These are phyloP conservation scores for Brachypalpus laphriformis DNA, from an alignment of 2,888 invertebrate species.

Conservation along the genomic window DNA sequence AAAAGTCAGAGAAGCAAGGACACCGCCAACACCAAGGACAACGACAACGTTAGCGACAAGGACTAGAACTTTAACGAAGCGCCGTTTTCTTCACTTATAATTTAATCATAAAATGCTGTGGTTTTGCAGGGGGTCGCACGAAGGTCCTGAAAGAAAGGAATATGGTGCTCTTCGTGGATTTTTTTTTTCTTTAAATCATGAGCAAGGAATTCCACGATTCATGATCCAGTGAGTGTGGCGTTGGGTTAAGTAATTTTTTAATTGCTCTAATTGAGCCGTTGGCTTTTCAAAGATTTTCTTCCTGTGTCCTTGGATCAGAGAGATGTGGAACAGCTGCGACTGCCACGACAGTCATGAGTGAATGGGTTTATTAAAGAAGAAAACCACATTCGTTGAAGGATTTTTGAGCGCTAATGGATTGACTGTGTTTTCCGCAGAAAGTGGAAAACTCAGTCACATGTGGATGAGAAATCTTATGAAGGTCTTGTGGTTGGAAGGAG, in stretches of 20 bases:
- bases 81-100: slow-evolving; percentile 33
- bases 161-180: not conserved
- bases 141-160: not conserved
- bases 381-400: not conserved
- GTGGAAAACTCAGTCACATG: not conserved
- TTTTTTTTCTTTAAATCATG: not conserved
- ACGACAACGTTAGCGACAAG: not conserved
- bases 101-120: slow-evolving; percentile 52
- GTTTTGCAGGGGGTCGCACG: not conserved
- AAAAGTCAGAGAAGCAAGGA: not conserved
- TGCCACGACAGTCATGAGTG: not conserved
- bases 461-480: not conserved
- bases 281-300: not conserved
- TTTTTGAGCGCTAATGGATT: not conserved
- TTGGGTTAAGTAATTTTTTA: slow-evolving; percentile 37
- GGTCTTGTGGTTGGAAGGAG: too few relatives aligned
- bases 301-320: not conserved
- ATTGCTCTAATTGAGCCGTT: slow-evolving; percentile 39
- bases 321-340: not conserved
- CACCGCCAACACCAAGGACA: not conserved
- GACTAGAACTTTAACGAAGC: slow-evolving; percentile 30
- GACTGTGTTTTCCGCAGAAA: not conserved
- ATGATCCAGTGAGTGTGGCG: slow-evolving; percentile 18
- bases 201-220: slow-evolving; percentile 4
- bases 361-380: not conserved